Conservation (phyloP, 2,888 invertebrate species). For the Pharmacophagus antenor region DNA sequence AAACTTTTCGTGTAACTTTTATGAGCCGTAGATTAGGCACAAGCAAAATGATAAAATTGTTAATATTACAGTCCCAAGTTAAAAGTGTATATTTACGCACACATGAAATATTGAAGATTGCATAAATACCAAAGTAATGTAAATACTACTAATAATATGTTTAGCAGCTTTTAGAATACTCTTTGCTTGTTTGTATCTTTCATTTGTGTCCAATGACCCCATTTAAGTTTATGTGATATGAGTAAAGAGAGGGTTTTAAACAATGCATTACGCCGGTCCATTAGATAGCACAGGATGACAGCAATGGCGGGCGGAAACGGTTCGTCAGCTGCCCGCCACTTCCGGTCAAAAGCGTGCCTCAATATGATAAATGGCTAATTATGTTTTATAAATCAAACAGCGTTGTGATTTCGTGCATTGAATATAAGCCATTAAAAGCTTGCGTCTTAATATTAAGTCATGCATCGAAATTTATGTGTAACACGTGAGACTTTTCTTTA, state of each 20-base stretch:
- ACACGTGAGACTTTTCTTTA: too few species aligned
- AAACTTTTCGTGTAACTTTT: slow-evolving; percentile 37
- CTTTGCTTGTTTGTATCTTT: background rate
- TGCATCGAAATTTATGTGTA: background rate
- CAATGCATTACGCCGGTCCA: slow-evolving; percentile 68
- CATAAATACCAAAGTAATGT: background rate
- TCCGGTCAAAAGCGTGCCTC: slow-evolving; percentile 68
- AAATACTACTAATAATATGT: background rate
- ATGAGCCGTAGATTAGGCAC: slow-evolving; percentile 32
- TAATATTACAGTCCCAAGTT: slow-evolving; percentile 11
- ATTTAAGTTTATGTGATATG: slow-evolving; percentile 37
- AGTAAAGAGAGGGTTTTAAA: slow-evolving; percentile 52
- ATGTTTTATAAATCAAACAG: slow-evolving; percentile 48
- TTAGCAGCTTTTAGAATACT: too few species aligned
- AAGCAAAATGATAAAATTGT: slow-evolving; percentile 23
- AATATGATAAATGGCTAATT: slow-evolving; percentile 55
- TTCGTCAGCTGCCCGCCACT: slow-evolving; percentile 59
- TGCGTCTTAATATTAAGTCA: slow-evolving; percentile 19
- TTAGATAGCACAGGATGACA: slow-evolving; percentile 58
- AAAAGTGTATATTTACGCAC: background rate
- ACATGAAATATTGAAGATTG: background rate
- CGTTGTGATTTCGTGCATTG: slow-evolving; percentile 25
- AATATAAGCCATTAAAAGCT: slow-evolving; percentile 23
- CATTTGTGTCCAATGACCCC: slow-evolving; percentile 51
- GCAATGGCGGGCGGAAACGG: slow-evolving; percentile 63